These are phyloP conservation scores for Monochamus saltuarius DNA, from an alignment of 1,140 invertebrate genomes.

Conservation along the genomic window DNA sequence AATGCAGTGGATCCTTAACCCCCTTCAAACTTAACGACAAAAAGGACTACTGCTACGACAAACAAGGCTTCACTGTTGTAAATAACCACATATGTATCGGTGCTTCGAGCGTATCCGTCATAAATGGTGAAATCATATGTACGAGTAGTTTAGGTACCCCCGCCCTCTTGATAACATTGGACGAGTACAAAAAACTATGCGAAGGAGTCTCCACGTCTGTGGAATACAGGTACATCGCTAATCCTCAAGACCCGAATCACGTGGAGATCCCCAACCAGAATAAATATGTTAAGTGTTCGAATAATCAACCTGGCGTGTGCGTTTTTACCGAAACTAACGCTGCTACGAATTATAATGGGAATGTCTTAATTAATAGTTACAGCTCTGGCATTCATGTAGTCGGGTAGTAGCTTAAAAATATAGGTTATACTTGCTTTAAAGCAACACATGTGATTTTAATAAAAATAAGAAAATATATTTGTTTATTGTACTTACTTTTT, in stretches of 20 bases:
- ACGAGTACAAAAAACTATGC: slow-evolving; percentile 25
- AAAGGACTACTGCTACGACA: not conserved
- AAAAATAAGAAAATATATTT: too few relatives aligned
- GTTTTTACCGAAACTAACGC: slow-evolving; percentile 21
- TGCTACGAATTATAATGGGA: too few relatives aligned
- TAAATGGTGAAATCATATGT: too few relatives aligned
- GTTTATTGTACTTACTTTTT: too few relatives aligned
- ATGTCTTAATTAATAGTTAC: too few relatives aligned
- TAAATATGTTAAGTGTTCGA: slow-evolving; percentile 15
- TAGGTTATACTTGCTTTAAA: too few relatives aligned
- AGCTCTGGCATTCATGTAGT: too few relatives aligned
- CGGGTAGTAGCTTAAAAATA: too few relatives aligned
- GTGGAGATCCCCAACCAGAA: slow-evolving; percentile 26
- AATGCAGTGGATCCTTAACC: not conserved
- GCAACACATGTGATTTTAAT: too few relatives aligned
- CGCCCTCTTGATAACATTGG: slow-evolving; percentile 11
- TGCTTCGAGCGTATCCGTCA: too few relatives aligned
- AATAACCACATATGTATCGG: too few relatives aligned
- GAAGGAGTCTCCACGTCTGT: slow-evolving; percentile 16
- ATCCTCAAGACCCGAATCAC: slow-evolving; percentile 20
- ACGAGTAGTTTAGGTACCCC: not conserved
- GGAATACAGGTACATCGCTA: slow-evolving; percentile 22
- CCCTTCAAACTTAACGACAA: not conserved
- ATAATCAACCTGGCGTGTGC: slow-evolving; percentile 23
- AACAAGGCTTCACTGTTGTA: not conserved